Evolutionary conservation across 1,140 invertebrate species (phyloP), one percentile per base, ranked within the genome.

Genomic region (Brachionus paranguensis): DNA sequence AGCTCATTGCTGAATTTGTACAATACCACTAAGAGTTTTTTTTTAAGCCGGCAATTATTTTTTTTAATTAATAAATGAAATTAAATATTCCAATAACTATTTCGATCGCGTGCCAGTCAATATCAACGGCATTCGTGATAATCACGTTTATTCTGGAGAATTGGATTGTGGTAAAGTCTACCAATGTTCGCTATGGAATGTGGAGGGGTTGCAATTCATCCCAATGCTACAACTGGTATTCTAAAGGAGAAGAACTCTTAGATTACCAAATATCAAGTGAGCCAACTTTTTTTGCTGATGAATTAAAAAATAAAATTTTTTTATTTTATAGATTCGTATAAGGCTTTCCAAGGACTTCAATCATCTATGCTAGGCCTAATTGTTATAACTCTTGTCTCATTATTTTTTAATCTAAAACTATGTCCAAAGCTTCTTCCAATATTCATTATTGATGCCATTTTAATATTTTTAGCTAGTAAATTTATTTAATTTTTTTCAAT

Each of bases 81-180:
- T 64, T 64, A 41, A 68, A 47, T 45, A 81, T 81, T 14, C 78
- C 64, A 37, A 43, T 81, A 27, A 81, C 41, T 55, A 45, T 81
- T 11, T 53, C 78, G 20, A 68, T 68, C 24, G 78, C 53, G 14
- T 64, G 78, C 64, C 78, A 37, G 24, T 60, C 50, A 10, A 47
- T 81, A 12, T 64, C 78, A 47, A 14, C 64, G 24, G 78, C 64
- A 68, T 45, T 64, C 14, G 64, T 81, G 20, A 47, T 81, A 47
- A 60, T 81, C 20, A 81, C 78, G 7, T 81, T 81, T 81, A 81
- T 81, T 14, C 29, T 81, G 12, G 78, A 81, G 4, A 64, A 81
- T 68, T 81, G 78, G 78, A 27, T 81, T 29, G 4, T 41, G 7
- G 78, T 81, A 4, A 81, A 64, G 43, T 27, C 17, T 8, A 14